These are phyloP conservation scores for Diaperis boleti DNA, from an alignment of 2,888 invertebrate species.

Conservation along the genomic window DNA sequence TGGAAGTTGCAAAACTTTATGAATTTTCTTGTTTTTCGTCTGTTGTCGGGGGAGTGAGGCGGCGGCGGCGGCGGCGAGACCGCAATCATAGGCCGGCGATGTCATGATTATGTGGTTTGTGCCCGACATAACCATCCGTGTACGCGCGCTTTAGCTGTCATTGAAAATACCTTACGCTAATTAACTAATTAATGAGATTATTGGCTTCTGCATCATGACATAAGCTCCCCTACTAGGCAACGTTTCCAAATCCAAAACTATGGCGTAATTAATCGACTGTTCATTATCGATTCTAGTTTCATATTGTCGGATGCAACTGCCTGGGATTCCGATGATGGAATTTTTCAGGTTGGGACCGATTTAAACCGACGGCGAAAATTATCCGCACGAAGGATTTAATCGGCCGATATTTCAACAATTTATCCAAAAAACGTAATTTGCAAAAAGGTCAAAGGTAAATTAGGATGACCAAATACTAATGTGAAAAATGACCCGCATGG, in stretches of 20 bases:
- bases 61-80: constrained; percentile 15
- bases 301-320: constrained; percentile 10
- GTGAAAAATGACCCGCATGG: too few species aligned
- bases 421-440: too few species aligned
- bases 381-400: too few species aligned
- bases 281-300: constrained; percentile 37
- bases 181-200: constrained; percentile 59
- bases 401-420: too few species aligned
- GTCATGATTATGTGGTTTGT: constrained; percentile 50
- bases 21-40: background rate
- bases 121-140: constrained; percentile 48
- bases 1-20: constrained; percentile 20
- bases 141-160: constrained; percentile 54
- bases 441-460: too few species aligned
- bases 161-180: constrained; percentile 59
- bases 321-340: constrained; percentile 3
- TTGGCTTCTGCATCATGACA: constrained; percentile 45
- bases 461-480: too few species aligned
- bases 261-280: constrained; percentile 41
- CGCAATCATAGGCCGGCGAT: constrained; percentile 31
- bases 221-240: constrained; percentile 27
- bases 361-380: background rate
- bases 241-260: constrained; percentile 38
- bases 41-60: background rate
- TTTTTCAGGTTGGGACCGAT: background rate